Base-by-base conservation (phyloP, 2,113 vertebrate genomes). In the Spermophilus dauricus region DNA sequence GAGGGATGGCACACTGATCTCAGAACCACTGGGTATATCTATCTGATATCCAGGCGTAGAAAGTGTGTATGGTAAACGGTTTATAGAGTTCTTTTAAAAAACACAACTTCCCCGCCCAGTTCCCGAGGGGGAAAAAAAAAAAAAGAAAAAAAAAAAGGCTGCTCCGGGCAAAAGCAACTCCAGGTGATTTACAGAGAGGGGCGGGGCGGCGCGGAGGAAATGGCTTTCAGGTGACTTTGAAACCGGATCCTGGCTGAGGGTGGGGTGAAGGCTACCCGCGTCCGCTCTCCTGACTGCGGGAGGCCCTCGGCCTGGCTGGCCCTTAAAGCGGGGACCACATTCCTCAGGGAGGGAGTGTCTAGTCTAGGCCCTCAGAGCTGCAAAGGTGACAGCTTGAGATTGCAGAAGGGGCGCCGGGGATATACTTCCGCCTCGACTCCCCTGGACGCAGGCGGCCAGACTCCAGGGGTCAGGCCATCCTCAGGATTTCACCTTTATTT, bases 141-240 rank as follows among this genome's bases (percentile, higher is more conserved):
- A n/a, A n/a, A n/a, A 48, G 28, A 48, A n/a, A 73, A 58, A 69
- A 65, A 70, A 67, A 28, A 73, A 78, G 1, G 56, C 26, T 26
- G 61, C 61, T 63, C 24, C 0, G 3, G 61, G 61, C 65, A 82
- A 65, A 89, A 24, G 4, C 53, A 86, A 67, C 80, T 94, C 26
- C 18, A 93, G 92, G 95, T 88, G 96, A 87, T 88, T 96, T 96
- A 63, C 94, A 0, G 69, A 42, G 92, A 84, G 58, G 85, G 61
- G 69, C 34, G 61, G 72, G 65, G 78, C 48, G 1, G 80, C 9
- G 18, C 18, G 69, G 86, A 97, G 98, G 97, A 98, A 97, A 97
- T 94, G 96, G 97, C 95, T 97, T 97, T 96, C 94, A 97, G 98
- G 97, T 98, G 97, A 97, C 97, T 97, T 97, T 97, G 96, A 97